These are phyloP conservation scores for Ailurus styani DNA, from an alignment of 2,113 vertebrate genomes.

Conservation along the genomic window DNA sequence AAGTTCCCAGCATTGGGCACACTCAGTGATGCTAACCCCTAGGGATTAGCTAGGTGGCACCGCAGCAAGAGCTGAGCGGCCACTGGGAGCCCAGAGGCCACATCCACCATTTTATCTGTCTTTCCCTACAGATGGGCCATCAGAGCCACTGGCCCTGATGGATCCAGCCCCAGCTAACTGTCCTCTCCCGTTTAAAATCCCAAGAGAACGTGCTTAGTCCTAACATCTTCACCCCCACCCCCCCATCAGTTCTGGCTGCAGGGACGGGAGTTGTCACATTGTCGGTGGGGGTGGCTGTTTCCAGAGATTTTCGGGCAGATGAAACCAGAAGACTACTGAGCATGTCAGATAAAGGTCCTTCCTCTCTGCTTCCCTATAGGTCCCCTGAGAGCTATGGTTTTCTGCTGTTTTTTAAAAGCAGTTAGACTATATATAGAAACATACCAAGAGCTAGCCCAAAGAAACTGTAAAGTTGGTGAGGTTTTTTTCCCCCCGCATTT, in stretches of 20 bases:
- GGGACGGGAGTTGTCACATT: neutral
- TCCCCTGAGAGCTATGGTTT: neutral
- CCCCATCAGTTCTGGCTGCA: neutral
- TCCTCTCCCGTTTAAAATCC: neutral
- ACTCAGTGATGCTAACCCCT: neutral
- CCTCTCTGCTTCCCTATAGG: neutral
- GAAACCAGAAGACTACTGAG: neutral
- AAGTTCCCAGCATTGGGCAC: neutral
- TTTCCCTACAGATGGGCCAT: neutral
- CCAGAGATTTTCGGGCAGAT: neutral
- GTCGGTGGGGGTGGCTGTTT: neutral
- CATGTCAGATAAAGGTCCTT: neutral
- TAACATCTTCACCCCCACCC: rapidly evolving
- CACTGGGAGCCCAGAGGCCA: neutral
- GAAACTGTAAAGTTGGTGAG: neutral
- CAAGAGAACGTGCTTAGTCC: neutral
- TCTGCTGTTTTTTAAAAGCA: neutral
- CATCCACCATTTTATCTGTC: neutral
- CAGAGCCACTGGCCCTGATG: neutral
- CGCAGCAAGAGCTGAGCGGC: neutral
- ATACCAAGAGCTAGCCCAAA: neutral
- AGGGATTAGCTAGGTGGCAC: rapidly evolving
- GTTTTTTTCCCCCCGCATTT: neutral
- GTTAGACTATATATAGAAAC: neutral
- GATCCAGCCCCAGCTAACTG: neutral